Evolutionary conservation across 1,140 invertebrate genomes (phyloP).

Genomic region (Aphidius ervi): DNA sequence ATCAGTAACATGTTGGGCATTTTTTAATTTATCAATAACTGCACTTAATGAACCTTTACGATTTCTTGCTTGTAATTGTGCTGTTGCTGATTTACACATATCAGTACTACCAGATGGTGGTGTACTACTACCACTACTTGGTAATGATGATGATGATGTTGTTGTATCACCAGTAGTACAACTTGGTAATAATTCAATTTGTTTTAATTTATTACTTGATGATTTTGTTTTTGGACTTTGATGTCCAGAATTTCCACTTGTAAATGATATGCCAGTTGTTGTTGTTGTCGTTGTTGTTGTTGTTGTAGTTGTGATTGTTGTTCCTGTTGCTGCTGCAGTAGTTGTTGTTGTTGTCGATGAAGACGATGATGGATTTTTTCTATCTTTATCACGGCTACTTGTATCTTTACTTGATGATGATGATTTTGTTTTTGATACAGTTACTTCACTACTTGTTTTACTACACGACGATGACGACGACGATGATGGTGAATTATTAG

Average conservation of each 20-base stretch:
- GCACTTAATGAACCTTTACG: slow-evolving; percentile 77
- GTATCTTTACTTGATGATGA: slow-evolving; percentile 31
- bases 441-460: slow-evolving; percentile 25
- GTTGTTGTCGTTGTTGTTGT: slow-evolving; percentile 21
- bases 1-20: slow-evolving; percentile 62
- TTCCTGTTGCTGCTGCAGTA: no score
- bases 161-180: slow-evolving; percentile 23
- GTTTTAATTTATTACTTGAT: slow-evolving; percentile 64
- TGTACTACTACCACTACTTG: slow-evolving; percentile 39
- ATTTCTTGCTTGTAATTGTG: slow-evolving; percentile 60
- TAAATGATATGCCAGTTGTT: slow-evolving; percentile 48
- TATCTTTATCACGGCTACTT: slow-evolving; percentile 19
- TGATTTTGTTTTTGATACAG: slow-evolving; percentile 35
- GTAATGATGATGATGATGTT: slow-evolving; percentile 19
- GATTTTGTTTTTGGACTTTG: slow-evolving; percentile 66
- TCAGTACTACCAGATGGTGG: slow-evolving; percentile 58
- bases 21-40: slow-evolving; percentile 82
- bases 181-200: slow-evolving; percentile 56
- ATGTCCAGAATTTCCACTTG: slow-evolving; percentile 50
- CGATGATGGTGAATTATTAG: slow-evolving; percentile 54
- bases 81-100: slow-evolving; percentile 51
- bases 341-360: slow-evolving; percentile 38
- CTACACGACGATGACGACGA: slow-evolving; percentile 38
- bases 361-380: slow-evolving; percentile 31
- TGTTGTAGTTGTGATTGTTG: no score